A percentile compares a stretch with the other conserved stretches of the same genome.
phyloP scores from a whole-genome alignment of 2,113 vertebrate genomes.

The Etheostoma spectabile region DNA sequence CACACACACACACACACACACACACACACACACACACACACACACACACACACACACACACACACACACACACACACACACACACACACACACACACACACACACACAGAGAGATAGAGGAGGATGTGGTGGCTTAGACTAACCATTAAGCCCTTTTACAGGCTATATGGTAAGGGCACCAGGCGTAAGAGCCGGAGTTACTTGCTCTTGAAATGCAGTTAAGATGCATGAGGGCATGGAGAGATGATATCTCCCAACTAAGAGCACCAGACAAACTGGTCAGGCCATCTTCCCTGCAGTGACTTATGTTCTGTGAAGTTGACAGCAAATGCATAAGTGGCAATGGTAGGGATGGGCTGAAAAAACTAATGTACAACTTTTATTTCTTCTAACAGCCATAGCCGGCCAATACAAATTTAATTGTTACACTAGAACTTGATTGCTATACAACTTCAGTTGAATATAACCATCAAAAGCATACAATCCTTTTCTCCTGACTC shows the following conservation, averaged over 20 bases:
- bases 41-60: too few species aligned
- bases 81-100: too few species aligned
- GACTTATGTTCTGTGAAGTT: constrained; percentile 38
- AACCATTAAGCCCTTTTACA: constrained; percentile 67
- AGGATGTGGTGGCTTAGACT: constrained; percentile 55
- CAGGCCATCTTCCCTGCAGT: constrained; percentile 37
- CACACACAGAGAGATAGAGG: too few species aligned
- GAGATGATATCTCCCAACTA: constrained; percentile 68
- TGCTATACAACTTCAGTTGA: neutral
- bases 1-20: constrained; percentile 15
- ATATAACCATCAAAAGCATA: neutral
- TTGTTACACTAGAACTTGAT: neutral
- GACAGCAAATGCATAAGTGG: constrained; percentile 25
- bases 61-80: constrained; percentile 1
- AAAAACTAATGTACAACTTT: neutral
- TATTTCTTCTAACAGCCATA: neutral
- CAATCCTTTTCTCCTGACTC: neutral
- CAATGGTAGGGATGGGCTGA: neutral
- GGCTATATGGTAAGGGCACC: constrained; percentile 55
- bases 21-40: neutral
- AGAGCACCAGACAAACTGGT: constrained; percentile 58
- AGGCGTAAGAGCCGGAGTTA: constrained; percentile 55
- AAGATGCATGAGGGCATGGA: constrained; percentile 64
- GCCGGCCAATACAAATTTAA: neutral
- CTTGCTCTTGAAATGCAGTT: constrained; percentile 69